These are phyloP conservation scores for Nemurella pictetii DNA, from an alignment of 2,888 invertebrate species.

Conservation along the genomic window DNA sequence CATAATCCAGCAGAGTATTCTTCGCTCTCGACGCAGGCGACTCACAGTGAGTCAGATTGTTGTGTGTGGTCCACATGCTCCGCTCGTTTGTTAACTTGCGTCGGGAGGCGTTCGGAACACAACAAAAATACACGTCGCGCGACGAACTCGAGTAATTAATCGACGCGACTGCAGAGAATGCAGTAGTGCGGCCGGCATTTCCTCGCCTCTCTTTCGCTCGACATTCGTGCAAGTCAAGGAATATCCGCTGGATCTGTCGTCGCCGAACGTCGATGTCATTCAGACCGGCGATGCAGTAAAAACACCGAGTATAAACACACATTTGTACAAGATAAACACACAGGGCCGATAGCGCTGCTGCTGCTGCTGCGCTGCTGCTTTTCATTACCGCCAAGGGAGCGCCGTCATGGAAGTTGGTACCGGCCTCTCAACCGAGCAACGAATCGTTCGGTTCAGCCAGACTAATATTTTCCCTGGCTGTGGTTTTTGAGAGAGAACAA, in stretches of 20 bases:
- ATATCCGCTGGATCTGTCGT: background rate
- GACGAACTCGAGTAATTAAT: conserved; percentile 16
- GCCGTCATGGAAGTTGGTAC: background rate
- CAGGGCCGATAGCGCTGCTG: background rate
- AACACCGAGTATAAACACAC: conserved; percentile 30
- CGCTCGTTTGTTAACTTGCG: background rate
- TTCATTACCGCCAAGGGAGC: background rate
- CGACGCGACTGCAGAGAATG: background rate
- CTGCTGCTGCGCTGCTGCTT: conserved; percentile 9
- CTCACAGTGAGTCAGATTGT: background rate
- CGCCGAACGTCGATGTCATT: background rate
- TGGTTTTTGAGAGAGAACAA: conserved; percentile 20
- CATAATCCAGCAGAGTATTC: background rate
- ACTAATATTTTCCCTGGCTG: conserved; percentile 32
- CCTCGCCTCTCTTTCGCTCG: background rate
- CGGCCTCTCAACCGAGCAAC: background rate
- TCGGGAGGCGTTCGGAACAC: background rate
- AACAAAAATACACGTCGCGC: background rate
- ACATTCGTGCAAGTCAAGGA: background rate
- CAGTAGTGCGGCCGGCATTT: background rate
- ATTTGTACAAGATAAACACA: conserved; percentile 32
- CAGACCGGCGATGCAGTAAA: conserved; percentile 8
- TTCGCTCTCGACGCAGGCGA: background rate
- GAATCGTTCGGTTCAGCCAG: background rate
- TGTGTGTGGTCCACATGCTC: background rate